Percentiles rank a stretch among this genome's conserved stretches.
These are phyloP conservation scores for Macrobrachium nipponense DNA, from an alignment of 1,140 invertebrate genomes.

Conservation along the genomic window DNA sequence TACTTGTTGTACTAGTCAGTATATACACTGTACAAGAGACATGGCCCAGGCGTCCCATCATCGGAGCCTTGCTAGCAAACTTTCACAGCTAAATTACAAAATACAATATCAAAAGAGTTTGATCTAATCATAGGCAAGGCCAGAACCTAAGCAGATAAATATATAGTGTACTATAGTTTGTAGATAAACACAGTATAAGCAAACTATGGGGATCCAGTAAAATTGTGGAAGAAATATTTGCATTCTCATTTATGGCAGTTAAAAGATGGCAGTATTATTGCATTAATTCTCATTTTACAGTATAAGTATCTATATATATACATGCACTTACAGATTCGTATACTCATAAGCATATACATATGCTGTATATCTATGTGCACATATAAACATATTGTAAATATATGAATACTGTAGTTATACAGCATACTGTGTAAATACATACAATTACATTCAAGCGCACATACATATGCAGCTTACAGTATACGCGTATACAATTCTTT, in stretches of 20 bases:
- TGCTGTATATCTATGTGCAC: no score
- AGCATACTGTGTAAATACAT: no score
- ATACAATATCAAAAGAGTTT: slow-evolving; percentile 34
- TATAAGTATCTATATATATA: no score
- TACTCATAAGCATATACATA: no score
- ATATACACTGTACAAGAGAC: slow-evolving; percentile 58
- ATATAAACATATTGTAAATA: no score
- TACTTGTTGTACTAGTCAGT: slow-evolving; percentile 59
- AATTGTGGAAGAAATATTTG: slow-evolving; percentile 10
- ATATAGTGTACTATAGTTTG: not conserved
- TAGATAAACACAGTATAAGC: not conserved
- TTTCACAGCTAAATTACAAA: slow-evolving; percentile 34
- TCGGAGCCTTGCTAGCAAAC: slow-evolving; percentile 35
- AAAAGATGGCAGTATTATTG: slow-evolving; percentile 59
- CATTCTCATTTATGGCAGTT: slow-evolving; percentile 37
- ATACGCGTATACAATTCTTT: no score
- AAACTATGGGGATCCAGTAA: not conserved
- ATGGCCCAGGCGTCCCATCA: slow-evolving; percentile 49
- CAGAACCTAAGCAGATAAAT: slow-evolving; percentile 9
- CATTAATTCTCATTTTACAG: slow-evolving; percentile 34
- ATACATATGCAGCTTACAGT: no score
- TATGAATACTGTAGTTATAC: no score
- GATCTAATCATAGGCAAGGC: slow-evolving; percentile 27
- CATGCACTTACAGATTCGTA: no score
- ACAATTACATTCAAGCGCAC: no score